Conservation (phyloP, 2,888 invertebrate genomes). For the Melinaea marsaeus region DNA sequence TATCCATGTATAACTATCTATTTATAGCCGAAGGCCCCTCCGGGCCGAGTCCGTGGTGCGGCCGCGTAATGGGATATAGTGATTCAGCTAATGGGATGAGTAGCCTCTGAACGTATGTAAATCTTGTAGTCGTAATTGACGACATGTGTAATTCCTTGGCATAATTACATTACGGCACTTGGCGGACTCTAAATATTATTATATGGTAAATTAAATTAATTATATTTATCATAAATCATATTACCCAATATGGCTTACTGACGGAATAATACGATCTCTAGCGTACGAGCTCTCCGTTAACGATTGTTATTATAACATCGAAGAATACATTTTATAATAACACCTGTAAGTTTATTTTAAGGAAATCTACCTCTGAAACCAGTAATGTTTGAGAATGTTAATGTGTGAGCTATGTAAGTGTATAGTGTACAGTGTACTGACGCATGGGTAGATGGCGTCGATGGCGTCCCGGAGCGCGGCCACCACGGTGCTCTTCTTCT, state of each 20-base stretch:
- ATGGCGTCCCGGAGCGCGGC: constrained; percentile 90
- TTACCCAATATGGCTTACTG: too few species aligned
- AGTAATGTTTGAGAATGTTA: too few species aligned
- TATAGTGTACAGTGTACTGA: constrained; percentile 59
- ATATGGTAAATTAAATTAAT: background rate
- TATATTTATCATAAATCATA: background rate
- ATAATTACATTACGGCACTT: constrained; percentile 20
- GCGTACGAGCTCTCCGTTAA: too few species aligned
- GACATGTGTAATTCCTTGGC: constrained; percentile 15
- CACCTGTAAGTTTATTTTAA: too few species aligned
- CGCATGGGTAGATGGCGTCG: constrained; percentile 90
- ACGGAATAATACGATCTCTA: too few species aligned
- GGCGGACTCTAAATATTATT: background rate
- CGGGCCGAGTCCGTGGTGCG: constrained; percentile 13
- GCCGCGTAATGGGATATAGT: constrained; percentile 21
- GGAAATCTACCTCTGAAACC: too few species aligned
- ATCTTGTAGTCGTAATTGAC: constrained; percentile 22
- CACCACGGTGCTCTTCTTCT: constrained; percentile 96
- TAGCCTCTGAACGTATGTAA: constrained; percentile 15
- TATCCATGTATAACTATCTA: background rate
- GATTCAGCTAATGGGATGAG: constrained; percentile 25
- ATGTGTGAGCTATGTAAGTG: too few species aligned
- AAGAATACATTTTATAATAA: too few species aligned
- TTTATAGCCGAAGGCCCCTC: constrained; percentile 7
- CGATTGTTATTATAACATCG: too few species aligned